Evolutionary conservation across 1,140 invertebrate species (phyloP), one percentile per base, ranked within the genome.

Genomic region (Heliconius congener): DNA sequence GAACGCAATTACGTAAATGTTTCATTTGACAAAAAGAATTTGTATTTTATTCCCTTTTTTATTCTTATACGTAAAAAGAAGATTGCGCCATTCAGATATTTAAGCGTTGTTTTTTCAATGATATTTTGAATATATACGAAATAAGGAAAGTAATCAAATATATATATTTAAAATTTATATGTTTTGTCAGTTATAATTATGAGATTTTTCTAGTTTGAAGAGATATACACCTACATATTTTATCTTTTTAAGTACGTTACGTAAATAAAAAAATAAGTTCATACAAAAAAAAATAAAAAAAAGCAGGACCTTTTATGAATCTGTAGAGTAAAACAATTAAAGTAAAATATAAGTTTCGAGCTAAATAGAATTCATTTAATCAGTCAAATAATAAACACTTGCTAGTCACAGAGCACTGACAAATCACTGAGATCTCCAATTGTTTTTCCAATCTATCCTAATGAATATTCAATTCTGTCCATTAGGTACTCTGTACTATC

Each of bases 401-500:
- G 19, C 3, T 23, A 57, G n/a, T 0, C 19, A n/a, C 19, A 66
- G 60, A 66, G 27, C 27, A 66, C 60, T 30, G 60, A 66, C 60
- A 27, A 30, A 66, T 66, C 60, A 66, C 13, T 6, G 3, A 30
- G 23, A 27, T 66, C 9, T 27, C 60, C 60, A 66, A 66, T 30
- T 66, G 60, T 66, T 73, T 27, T 39, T 66, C 71, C 30, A 19
- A 60, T 66, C 8, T 66, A 16, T 66, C 9, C 60, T 30, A 30
- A n/a, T 66, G 60, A 52, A 55, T n/a, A 57, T 42, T 55, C 78
- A 66, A 66, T 30, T 85, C 80, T 84, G n/a, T 46, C 23, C 16
- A 34, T 52, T 30, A 8, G 60, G 71, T 83, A 73, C 73, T 82
- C 84, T 87, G 72, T 76, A 57, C n/a, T 39, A 71, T 74, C 60